Evolutionary conservation across 2,888 invertebrate genomes (phyloP).

Genomic region (Epiblema foenella): DNA sequence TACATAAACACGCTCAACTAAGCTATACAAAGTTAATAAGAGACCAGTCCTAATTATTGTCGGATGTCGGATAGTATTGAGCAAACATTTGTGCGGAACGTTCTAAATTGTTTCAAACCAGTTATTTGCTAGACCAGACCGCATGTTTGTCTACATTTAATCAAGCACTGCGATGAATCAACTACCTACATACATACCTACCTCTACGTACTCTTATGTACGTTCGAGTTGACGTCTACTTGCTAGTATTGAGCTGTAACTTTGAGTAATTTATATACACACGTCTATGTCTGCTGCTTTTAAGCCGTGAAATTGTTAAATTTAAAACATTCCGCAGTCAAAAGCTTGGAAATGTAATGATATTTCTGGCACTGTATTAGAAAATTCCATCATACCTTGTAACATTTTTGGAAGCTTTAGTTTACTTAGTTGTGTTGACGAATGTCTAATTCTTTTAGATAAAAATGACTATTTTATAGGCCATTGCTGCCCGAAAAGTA

Average conservation of each 20-base stretch:
- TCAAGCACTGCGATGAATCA: constrained; percentile 18
- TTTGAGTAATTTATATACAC: neutral
- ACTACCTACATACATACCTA: neutral
- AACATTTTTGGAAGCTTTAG: no score
- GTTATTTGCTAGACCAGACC: constrained; percentile 25
- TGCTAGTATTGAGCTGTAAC: neutral
- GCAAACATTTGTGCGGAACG: constrained; percentile 13
- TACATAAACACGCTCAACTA: neutral
- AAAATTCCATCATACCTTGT: no score
- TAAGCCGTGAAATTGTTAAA: neutral
- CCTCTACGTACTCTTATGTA: no score
- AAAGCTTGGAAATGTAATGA: neutral
- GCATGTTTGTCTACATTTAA: constrained; percentile 32
- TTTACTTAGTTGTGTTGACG: no score
- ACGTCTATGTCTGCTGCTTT: neutral
- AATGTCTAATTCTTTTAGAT: no score
- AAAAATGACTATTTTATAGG: no score
- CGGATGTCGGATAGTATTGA: constrained; percentile 2
- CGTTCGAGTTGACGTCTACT: constrained; percentile 6
- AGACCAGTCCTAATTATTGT: constrained; percentile 9
- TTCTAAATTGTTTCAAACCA: constrained; percentile 4
- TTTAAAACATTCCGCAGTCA: neutral
- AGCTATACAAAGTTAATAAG: neutral
- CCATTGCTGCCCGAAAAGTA: neutral
- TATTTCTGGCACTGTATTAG: no score